A percentile compares a stretch with the other conserved stretches of the same genome.
These are phyloP conservation scores for Thalassaphorura encarpata DNA, from an alignment of 1,140 invertebrate genomes.

Conservation along the genomic window DNA sequence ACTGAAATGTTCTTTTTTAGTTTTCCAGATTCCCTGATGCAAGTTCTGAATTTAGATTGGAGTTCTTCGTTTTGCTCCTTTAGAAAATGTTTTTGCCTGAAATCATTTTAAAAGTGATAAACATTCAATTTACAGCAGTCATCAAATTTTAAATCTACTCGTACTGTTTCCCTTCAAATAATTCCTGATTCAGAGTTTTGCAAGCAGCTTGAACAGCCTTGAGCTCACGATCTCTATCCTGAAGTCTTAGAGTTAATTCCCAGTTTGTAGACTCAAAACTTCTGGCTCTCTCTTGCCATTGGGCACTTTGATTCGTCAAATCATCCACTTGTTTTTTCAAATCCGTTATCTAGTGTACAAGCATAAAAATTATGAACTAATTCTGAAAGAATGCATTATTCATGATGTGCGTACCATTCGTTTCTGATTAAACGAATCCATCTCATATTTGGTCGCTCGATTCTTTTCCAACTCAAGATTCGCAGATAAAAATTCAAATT, in stretches of 20 bases:
- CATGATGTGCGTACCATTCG: neutral
- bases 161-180: too few relatives aligned
- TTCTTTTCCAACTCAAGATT: constrained; percentile 13
- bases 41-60: neutral
- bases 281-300: constrained; percentile 20
- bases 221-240: neutral
- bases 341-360: neutral
- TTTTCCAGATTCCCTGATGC: neutral
- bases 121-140: too few relatives aligned
- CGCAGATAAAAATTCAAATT: neutral
- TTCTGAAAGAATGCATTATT: too few relatives aligned
- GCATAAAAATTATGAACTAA: neutral
- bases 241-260: constrained; percentile 16
- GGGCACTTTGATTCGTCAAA: constrained; percentile 12
- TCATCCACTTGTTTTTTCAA: neutral
- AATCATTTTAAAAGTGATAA: neutral
- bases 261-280: constrained; percentile 7
- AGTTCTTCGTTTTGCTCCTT: neutral
- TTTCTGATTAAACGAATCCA: neutral
- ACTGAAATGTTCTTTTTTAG: neutral
- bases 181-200: too few relatives aligned
- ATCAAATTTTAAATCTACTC: too few relatives aligned
- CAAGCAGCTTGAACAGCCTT: neutral
- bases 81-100: neutral
- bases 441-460: neutral